Conservation (phyloP, 2,888 invertebrate species). For the Heliconius cydno region DNA sequence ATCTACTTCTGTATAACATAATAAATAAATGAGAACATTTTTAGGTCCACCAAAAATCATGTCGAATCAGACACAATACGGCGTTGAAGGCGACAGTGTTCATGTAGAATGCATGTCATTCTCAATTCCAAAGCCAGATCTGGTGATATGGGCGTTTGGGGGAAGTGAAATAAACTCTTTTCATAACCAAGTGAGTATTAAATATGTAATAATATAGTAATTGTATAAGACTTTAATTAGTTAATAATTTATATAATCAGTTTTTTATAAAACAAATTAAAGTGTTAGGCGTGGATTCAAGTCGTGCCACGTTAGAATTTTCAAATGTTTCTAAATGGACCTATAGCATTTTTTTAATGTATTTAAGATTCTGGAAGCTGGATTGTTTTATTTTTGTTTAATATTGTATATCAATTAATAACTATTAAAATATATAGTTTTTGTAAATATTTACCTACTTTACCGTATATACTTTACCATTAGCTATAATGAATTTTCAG, state of each 20-base stretch:
- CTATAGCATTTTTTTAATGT: too few species aligned
- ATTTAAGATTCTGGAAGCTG: too few species aligned
- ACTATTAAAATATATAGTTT: neutral
- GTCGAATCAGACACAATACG: conserved; percentile 92
- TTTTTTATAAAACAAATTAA: neutral
- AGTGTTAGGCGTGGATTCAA: too few species aligned
- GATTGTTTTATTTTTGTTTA: too few species aligned
- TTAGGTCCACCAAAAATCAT: conserved; percentile 90
- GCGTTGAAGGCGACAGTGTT: conserved; percentile 89
- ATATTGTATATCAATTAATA: too few species aligned
- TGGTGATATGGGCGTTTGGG: conserved; percentile 92
- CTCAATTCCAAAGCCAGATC: conserved; percentile 94
- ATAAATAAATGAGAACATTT: neutral
- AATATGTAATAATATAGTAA: neutral
- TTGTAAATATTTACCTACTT: too few species aligned
- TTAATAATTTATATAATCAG: neutral
- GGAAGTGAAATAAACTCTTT: conserved; percentile 90
- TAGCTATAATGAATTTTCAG: too few species aligned
- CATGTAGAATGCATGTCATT: conserved; percentile 94
- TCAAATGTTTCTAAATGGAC: too few species aligned
- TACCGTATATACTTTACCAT: too few species aligned
- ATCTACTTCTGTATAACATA: too few species aligned
- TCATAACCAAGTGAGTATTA: conserved; percentile 80
- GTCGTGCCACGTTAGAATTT: too few species aligned
- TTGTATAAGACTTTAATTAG: neutral